These are phyloP conservation scores for Grammomys surdaster DNA, from an alignment of 2,113 vertebrate species.

Conservation along the genomic window DNA sequence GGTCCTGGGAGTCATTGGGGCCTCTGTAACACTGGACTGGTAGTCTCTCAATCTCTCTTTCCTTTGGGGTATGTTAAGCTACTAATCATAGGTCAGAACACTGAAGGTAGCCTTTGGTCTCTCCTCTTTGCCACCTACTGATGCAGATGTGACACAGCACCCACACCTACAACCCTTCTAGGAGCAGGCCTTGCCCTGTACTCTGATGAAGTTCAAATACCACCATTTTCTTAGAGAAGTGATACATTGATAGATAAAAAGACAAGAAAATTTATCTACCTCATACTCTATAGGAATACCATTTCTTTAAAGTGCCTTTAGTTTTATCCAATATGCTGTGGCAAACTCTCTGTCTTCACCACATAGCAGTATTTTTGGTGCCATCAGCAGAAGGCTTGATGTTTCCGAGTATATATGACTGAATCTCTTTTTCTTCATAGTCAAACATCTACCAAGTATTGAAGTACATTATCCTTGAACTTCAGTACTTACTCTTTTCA, in stretches of 20 bases:
- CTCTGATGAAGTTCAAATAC: neutral
- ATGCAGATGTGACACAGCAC: too few relatives aligned
- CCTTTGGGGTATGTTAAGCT: too few relatives aligned
- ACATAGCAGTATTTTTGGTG: neutral
- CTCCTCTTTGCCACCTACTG: too few relatives aligned
- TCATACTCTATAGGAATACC: neutral
- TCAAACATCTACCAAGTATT: neutral
- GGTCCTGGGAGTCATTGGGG: too few relatives aligned
- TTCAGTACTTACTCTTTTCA: neutral
- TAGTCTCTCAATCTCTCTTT: too few relatives aligned
- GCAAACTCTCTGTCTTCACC: neutral
- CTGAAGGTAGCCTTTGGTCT: too few relatives aligned
- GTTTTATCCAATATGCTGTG: neutral
- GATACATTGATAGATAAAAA: neutral
- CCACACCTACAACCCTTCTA: too few relatives aligned
- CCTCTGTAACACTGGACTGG: too few relatives aligned
- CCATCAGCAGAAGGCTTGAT: neutral
- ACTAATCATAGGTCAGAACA: too few relatives aligned
- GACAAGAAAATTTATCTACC: neutral
- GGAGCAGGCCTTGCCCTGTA: neutral
- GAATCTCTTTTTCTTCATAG: neutral
- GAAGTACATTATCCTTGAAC: neutral
- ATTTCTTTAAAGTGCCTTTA: neutral
- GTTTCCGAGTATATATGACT: neutral
- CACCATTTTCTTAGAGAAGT: neutral